These are phyloP conservation scores for Melospiza melodia DNA, from an alignment of 2,113 vertebrate genomes.

Conservation along the genomic window DNA sequence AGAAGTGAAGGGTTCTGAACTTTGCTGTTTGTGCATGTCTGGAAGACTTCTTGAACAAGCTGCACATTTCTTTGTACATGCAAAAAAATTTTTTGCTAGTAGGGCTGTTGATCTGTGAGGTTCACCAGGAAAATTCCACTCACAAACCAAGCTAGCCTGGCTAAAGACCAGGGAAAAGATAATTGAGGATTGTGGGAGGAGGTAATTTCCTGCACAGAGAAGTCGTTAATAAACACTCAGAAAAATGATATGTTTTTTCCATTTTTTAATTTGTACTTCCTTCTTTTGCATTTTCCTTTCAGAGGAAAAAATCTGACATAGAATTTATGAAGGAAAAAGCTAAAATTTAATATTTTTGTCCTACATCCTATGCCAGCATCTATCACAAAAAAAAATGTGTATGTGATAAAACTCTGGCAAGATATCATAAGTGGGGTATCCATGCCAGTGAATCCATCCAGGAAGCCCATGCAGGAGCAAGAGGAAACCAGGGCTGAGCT, in stretches of 20 bases:
- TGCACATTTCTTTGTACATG: rapidly evolving
- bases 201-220: not conserved
- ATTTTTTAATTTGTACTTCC: rapidly evolving
- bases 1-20: not conserved
- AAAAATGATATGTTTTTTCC: not conserved
- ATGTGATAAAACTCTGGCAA: not conserved
- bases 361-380: not conserved
- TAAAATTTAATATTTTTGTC: not conserved
- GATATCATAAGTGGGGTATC: not conserved
- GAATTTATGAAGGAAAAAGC: not conserved
- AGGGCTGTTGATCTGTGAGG: not conserved
- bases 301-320: not conserved
- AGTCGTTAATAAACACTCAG: not conserved
- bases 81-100: not conserved
- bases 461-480: not conserved
- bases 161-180: not conserved
- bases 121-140: not conserved
- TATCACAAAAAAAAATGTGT: not conserved
- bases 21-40: not conserved
- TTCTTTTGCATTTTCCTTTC: not conserved
- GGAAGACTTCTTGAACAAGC: not conserved
- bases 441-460: not conserved
- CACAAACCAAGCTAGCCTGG: not conserved
- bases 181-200: not conserved
- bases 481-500: not conserved